Base-by-base conservation (phyloP, 2,797 vertebrate genomes). In the Lateolabrax maculatus region DNA sequence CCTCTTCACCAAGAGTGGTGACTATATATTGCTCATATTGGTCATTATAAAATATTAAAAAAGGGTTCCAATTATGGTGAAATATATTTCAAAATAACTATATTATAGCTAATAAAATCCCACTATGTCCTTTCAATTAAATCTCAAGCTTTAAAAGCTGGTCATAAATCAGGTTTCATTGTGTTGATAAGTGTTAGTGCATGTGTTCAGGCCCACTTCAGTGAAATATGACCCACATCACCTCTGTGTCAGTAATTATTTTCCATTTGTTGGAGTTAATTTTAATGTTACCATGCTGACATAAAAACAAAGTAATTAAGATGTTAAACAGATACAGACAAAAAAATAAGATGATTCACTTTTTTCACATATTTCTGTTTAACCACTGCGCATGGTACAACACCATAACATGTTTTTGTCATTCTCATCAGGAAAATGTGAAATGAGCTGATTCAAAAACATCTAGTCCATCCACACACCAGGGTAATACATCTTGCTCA, bases 381-480 rank as follows among this genome's bases (percentile, higher is more conserved):
- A 74, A 68, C 53, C 7, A 12, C 53, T 29, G 23, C 31, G 18
- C 63, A 9, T 23, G n/a, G 8, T 27, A 49, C 72, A 81, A 75
- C 37, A 81, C 10, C 1, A 15, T 6, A 60, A 37, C 49, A 39
- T 68, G 31, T 85, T 77, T 84, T 88, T 84, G 56, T 73, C 75
- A 80, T 81, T 89, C 72, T 80, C 27, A 21, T 88, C 72, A 79
- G 58, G 64, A 75, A 77, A 80, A 73, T 66, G 73, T 79, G 48
- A 88, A 85, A 88, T 36, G 65, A 86, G 83, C 72, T 65, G 37
- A 82, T 86, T 89, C 31, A 49, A 57, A 88, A 84, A 72, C 82
- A 83, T 79, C 75, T 41, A 21, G 58, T 68, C 55, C 39, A 78
- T 83, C 86, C 66, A 66, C 69, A 64, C 86, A 75, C 78, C 27